phyloP scores from a whole-genome alignment of 2,113 vertebrate genomes.

The Lagopus muta region DNA sequence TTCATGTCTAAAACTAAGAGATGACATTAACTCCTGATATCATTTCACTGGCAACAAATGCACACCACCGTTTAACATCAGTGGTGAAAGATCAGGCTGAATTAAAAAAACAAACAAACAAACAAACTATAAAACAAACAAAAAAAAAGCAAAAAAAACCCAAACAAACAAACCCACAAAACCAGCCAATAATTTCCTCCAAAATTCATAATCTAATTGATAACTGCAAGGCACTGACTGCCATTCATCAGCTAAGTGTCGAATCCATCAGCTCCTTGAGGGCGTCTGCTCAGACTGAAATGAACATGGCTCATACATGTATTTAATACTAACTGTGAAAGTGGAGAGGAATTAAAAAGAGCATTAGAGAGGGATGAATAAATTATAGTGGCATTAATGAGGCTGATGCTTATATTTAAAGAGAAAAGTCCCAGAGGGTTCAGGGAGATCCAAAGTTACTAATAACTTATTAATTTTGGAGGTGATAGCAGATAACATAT shows the following conservation, averaged over 20 bases:
- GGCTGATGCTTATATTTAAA: constrained; percentile 32
- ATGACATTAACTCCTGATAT: not conserved
- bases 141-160: not conserved
- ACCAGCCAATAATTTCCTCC: not conserved
- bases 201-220: not conserved
- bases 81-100: not conserved
- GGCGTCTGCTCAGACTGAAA: constrained; percentile 31
- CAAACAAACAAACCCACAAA: not conserved
- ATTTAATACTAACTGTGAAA: constrained; percentile 48
- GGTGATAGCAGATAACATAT: constrained; percentile 57
- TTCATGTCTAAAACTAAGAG: not conserved
- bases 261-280: not conserved
- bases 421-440: constrained; percentile 34
- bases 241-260: not conserved
- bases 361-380: constrained; percentile 60
- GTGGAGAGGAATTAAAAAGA: constrained; percentile 51
- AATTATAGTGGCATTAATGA: constrained; percentile 60
- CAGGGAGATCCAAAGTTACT: constrained; percentile 20
- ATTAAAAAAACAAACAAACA: too few species aligned
- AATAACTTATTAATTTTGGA: constrained; percentile 60
- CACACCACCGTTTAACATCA: not conserved
- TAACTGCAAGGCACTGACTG: not conserved
- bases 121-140: too few species aligned
- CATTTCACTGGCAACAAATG: not conserved
- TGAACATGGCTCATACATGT: constrained; percentile 11